phyloP scores from a whole-genome alignment of 2,113 vertebrate species.

The Phaethornis superciliosus region DNA sequence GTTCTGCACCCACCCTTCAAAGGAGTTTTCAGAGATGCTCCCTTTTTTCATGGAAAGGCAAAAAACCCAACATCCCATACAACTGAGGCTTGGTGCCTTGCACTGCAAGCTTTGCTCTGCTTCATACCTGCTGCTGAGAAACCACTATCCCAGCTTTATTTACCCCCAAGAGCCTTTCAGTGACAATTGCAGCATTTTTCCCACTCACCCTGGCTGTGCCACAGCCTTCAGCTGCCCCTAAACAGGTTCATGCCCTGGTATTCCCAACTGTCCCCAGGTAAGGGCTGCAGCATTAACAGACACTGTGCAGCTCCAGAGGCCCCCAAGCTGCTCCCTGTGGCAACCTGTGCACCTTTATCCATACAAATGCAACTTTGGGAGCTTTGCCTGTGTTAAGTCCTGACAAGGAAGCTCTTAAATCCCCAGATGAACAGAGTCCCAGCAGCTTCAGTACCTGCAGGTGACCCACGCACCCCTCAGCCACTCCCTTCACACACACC shows the following conservation, averaged over 20 bases:
- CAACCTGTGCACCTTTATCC: too few relatives aligned
- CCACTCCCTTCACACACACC: not conserved
- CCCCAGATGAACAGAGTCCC: accelerated
- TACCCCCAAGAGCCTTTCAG: not conserved
- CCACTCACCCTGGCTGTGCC: not conserved
- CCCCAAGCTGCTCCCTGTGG: too few relatives aligned
- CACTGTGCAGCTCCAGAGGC: too few relatives aligned
- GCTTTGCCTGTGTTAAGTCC: not conserved
- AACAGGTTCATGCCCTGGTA: not conserved
- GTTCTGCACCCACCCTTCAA: not conserved
- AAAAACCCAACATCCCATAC: accelerated
- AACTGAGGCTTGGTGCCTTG: accelerated
- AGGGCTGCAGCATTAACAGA: too few relatives aligned
- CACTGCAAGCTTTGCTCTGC: too few relatives aligned
- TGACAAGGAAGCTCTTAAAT: accelerated
- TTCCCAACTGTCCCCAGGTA: too few relatives aligned
- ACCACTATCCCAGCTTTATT: not conserved
- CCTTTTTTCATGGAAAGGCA: not conserved
- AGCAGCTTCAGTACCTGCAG: not conserved
- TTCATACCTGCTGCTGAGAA: too few relatives aligned
- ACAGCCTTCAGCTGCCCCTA: accelerated
- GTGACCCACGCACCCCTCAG: not conserved
- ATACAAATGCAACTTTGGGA: too few relatives aligned
- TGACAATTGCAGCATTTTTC: not conserved
- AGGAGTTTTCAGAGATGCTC: too few relatives aligned